Percentiles rank a stretch among this genome's conserved stretches.
These are phyloP conservation scores for Hesperophylax magnus DNA, from an alignment of 1,140 invertebrate genomes.

Conservation along the genomic window DNA sequence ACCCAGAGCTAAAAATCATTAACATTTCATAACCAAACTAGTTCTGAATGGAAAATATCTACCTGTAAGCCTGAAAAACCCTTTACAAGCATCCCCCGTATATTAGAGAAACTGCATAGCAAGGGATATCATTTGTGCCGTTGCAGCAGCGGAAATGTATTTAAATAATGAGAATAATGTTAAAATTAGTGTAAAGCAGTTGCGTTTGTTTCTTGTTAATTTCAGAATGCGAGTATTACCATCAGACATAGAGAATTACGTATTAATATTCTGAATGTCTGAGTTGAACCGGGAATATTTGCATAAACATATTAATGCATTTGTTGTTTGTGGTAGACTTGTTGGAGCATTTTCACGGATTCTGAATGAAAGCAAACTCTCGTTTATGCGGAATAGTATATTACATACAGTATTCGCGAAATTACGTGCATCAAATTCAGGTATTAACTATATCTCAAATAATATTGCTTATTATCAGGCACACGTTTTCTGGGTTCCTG, in stretches of 20 bases:
- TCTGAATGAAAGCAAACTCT: not conserved
- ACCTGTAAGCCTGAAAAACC: too few species aligned
- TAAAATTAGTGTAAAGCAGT: conserved; percentile 7
- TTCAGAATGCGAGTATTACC: conserved; percentile 13
- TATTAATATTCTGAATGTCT: not conserved
- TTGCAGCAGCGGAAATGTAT: not conserved
- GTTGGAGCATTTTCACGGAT: not conserved
- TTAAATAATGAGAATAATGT: conserved; percentile 29
- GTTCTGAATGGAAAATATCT: too few species aligned
- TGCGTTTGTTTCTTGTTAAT: conserved; percentile 19
- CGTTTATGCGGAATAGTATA: too few species aligned
- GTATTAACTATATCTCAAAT: too few species aligned
- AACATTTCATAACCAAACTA: too few species aligned
- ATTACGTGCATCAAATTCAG: too few species aligned
- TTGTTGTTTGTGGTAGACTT: not conserved
- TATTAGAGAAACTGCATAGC: too few species aligned
- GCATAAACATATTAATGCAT: conserved; percentile 18
- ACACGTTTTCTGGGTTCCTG: too few species aligned
- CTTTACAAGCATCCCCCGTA: too few species aligned
- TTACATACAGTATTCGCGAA: too few species aligned
- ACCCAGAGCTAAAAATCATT: too few species aligned
- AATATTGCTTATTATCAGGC: too few species aligned
- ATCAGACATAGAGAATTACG: conserved; percentile 12
- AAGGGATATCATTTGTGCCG: not conserved
- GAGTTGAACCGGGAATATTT: not conserved